Evolutionary conservation across 2,113 vertebrate species (phyloP).

Genomic region (Psilopsiagon aurifrons): DNA sequence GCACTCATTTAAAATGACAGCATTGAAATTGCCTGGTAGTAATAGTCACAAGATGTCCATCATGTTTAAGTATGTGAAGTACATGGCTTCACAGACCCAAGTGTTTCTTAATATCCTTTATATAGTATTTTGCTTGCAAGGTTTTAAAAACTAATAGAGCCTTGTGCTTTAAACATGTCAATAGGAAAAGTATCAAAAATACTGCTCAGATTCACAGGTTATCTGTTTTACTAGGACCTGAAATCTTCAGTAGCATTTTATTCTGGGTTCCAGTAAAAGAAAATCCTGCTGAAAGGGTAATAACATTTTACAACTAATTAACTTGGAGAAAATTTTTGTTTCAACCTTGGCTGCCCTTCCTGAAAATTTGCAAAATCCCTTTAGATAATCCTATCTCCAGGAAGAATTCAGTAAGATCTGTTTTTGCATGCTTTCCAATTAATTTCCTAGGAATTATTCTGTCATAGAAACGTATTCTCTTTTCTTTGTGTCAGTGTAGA

Average conservation of each 20-base stretch:
- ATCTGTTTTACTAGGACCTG: background rate
- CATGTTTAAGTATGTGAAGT: background rate
- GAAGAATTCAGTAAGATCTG: background rate
- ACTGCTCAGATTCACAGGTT: background rate
- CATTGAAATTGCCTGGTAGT: background rate
- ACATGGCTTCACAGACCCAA: background rate
- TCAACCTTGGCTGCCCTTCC: background rate
- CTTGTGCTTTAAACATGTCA: background rate
- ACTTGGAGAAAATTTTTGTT: background rate
- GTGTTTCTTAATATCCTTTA: background rate
- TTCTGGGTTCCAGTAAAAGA: background rate
- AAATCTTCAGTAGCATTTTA: background rate
- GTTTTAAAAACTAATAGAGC: background rate
- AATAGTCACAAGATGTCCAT: background rate
- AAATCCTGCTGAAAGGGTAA: background rate
- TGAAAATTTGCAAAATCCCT: background rate
- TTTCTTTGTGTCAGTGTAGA: background rate
- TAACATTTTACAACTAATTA: background rate
- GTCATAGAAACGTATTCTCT: background rate
- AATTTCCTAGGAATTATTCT: background rate
- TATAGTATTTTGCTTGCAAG: conserved; percentile 10
- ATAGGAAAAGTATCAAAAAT: background rate
- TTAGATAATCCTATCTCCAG: background rate
- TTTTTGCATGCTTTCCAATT: background rate
- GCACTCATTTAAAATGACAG: background rate